These are phyloP conservation scores for Carollia perspicillata DNA, from an alignment of 2,113 vertebrate genomes.

Conservation along the genomic window DNA sequence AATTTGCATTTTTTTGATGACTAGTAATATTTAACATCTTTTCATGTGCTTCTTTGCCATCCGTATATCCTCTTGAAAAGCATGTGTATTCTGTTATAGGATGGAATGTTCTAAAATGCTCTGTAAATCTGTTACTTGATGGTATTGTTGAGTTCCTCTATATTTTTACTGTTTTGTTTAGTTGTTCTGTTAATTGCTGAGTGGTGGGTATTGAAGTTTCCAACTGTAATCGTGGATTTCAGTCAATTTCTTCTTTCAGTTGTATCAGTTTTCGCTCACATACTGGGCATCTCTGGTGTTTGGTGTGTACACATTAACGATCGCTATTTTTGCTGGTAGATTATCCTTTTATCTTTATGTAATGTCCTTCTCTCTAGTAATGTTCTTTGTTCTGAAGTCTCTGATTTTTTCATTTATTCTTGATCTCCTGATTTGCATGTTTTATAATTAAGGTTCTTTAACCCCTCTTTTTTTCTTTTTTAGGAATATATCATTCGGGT, in stretches of 20 bases:
- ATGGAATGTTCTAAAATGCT: not conserved
- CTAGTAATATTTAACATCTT: not conserved
- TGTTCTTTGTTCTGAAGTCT: not conserved
- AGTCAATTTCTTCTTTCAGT: not conserved
- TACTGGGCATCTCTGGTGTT: not conserved
- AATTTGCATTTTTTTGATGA: not conserved
- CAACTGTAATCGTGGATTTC: not conserved
- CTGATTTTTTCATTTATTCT: conserved; percentile 22
- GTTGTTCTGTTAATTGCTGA: not conserved
- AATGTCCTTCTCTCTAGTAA: not conserved
- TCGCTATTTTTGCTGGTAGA: not conserved
- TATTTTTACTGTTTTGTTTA: not conserved
- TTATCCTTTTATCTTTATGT: not conserved
- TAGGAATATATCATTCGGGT: conserved; percentile 98
- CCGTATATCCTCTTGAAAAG: not conserved
- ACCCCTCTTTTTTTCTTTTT: conserved; percentile 45
- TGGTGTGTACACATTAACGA: not conserved
- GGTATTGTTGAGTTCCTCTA: not conserved
- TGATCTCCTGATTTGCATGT: not conserved
- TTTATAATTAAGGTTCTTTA: conserved; percentile 34
- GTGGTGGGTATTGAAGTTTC: not conserved
- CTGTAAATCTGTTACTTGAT: not conserved
- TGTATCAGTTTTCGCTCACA: not conserved
- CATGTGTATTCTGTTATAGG: not conserved
- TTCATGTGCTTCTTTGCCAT: not conserved